phyloP scores from a whole-genome alignment of 2,888 invertebrate genomes.

The Nemapogon koenigi region DNA sequence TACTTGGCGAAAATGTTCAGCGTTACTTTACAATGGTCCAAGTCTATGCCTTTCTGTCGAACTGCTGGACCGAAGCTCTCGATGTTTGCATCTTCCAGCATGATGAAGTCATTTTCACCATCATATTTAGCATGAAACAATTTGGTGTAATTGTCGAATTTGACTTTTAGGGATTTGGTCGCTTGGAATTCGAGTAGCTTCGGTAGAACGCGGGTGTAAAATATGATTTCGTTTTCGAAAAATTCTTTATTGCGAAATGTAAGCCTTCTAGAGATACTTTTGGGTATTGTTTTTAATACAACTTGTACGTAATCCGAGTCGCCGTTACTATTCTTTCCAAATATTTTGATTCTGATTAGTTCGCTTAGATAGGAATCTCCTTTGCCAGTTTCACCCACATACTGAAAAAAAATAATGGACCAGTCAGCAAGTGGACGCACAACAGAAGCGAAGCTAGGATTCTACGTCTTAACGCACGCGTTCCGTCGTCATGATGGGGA shows the following conservation, averaged over 20 bases:
- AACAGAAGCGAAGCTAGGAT: no score
- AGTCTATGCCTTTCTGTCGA: conserved; percentile 54
- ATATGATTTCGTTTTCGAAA: conserved; percentile 73
- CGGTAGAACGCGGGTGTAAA: conserved; percentile 64
- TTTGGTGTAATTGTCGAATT: conserved; percentile 56
- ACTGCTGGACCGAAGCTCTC: conserved; percentile 42
- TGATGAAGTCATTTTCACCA: conserved; percentile 61
- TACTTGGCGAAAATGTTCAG: conserved; percentile 62
- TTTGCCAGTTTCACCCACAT: conserved; percentile 54
- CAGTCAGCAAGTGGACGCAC: no score
- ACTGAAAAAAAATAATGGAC: conserved; percentile 30
- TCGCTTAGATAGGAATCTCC: conserved; percentile 76
- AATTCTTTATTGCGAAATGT: conserved; percentile 71
- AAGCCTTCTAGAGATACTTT: conserved; percentile 65
- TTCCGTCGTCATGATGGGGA: no score
- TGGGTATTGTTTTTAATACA: conserved; percentile 72
- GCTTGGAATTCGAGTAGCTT: conserved; percentile 47
- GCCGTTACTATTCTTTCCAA: conserved; percentile 37
- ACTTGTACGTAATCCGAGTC: conserved; percentile 46
- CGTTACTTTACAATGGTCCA: conserved; percentile 51
- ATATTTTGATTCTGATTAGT: conserved; percentile 65
- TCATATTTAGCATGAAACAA: conserved; percentile 51
- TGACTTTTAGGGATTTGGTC: conserved; percentile 37
- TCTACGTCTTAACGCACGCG: no score
- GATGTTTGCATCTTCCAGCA: conserved; percentile 59